Base-by-base conservation (phyloP, 23 tunicate species). In the Clavelina lepadiformis region DNA sequence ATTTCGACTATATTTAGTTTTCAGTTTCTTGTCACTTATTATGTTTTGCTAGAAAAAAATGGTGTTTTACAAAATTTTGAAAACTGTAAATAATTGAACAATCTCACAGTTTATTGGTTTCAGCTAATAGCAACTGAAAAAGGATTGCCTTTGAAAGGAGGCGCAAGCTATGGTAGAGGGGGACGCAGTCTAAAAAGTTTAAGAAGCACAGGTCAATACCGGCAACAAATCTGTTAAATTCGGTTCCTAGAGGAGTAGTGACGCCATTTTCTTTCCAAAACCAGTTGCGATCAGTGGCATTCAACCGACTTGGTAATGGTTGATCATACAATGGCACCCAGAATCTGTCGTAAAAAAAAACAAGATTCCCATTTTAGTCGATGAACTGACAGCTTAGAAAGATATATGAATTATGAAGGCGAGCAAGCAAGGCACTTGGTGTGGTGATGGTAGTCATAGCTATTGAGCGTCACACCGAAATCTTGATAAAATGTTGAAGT, bases 271-370 rank as follows among this genome's bases (percentile, higher is more conserved):
- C 18, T 0, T 31, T 86, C 95, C 85, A 86, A 26, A 68, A 38
- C 95, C 95, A 86, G 1, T 65, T 58, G 8, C 85, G 27, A 2
- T 77, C 69, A 8, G 54, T 24, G 29, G 93, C 64, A 61, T 62
- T 27, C 1, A 53, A 49, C 24, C 79, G 38, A 0, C 56, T 30
- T 11, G 64, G 55, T 5, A 37, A 6, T 28, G 56, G 22, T 6
- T 59, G 30, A 51, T 78, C 85, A 56, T 44, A 54, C 28, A 86
- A 33, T 2, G 95, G 71, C 0, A 78, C 38, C 95, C 95, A 86
- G 50, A 71, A 86, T 46, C 95, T 86, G 20, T 3, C 3, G 29
- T 22, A 65, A 18, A n/a, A 65, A 15, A 18, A 41, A 41, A 41
- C 13, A 41, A 41, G 49, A 41, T 15, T 41, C 49, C 13, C 11